Conservation (phyloP, 2,888 invertebrate genomes). For the Ommatoiulus sabulosus region DNA sequence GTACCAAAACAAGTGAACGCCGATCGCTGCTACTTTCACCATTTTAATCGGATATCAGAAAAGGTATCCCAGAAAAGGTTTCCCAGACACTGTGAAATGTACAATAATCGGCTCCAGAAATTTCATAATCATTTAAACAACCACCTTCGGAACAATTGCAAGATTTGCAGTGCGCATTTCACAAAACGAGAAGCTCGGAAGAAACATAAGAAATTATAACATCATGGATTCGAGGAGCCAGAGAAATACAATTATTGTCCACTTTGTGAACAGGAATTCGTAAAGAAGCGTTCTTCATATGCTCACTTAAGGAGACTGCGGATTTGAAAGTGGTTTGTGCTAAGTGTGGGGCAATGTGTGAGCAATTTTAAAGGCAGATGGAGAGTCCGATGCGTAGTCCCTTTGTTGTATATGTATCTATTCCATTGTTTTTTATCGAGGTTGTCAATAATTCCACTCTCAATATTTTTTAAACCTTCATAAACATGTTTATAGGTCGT, state of each 20-base stretch:
- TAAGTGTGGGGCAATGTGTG: slow-evolving; percentile 64
- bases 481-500: no score
- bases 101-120: slow-evolving; percentile 48
- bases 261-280: slow-evolving; percentile 63
- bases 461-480: no score
- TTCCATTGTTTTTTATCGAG: no score
- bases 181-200: slow-evolving; percentile 63
- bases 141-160: slow-evolving; percentile 63
- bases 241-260: slow-evolving; percentile 63
- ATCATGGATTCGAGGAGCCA: slow-evolving; percentile 61
- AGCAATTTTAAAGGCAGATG: slow-evolving; percentile 63
- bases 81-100: slow-evolving; percentile 17
- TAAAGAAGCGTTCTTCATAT: slow-evolving; percentile 63
- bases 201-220: slow-evolving; percentile 63
- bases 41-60: no score
- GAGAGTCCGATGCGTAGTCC: slow-evolving; percentile 59
- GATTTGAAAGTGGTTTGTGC: slow-evolving; percentile 63
- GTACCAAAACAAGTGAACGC: no score
- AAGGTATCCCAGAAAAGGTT: no score
- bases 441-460: no score
- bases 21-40: no score
- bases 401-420: no score
- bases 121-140: slow-evolving; percentile 63
- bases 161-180: slow-evolving; percentile 62
- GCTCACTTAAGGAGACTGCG: slow-evolving; percentile 64